These are phyloP conservation scores for Gallinago media DNA, from an alignment of 2,113 vertebrate species.

Conservation along the genomic window DNA sequence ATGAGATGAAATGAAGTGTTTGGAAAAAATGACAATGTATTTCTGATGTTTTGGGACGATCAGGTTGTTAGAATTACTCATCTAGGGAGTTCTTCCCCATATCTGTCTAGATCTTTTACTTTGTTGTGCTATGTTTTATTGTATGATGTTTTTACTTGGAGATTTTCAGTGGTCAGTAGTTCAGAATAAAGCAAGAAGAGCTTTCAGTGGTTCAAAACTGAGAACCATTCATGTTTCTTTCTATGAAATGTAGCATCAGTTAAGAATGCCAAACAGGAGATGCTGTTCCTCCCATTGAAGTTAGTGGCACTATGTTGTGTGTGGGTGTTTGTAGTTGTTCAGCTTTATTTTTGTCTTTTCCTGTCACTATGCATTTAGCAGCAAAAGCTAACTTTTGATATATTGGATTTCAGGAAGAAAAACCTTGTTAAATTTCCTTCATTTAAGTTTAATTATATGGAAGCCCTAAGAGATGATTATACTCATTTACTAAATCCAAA, in stretches of 20 bases:
- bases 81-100: accelerated
- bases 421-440: background rate
- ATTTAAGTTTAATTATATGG: background rate
- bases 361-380: background rate
- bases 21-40: background rate
- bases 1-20: background rate
- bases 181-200: background rate
- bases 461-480: background rate
- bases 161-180: background rate
- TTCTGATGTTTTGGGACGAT: background rate
- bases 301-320: background rate
- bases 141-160: background rate
- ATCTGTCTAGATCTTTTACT: background rate
- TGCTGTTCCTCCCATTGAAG: background rate
- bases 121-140: background rate
- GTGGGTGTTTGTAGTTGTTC: background rate
- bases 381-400: background rate
- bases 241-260: background rate
- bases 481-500: background rate
- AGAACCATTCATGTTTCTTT: accelerated
- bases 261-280: background rate
- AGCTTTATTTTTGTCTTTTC: background rate
- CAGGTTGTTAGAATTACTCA: background rate
- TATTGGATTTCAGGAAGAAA: background rate
- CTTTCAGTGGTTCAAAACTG: background rate